A percentile compares a stretch with the other conserved stretches of the same genome.
These are phyloP conservation scores for Platyrinchus mystaceus DNA, from an alignment of 2,797 vertebrate species.

Conservation along the genomic window DNA sequence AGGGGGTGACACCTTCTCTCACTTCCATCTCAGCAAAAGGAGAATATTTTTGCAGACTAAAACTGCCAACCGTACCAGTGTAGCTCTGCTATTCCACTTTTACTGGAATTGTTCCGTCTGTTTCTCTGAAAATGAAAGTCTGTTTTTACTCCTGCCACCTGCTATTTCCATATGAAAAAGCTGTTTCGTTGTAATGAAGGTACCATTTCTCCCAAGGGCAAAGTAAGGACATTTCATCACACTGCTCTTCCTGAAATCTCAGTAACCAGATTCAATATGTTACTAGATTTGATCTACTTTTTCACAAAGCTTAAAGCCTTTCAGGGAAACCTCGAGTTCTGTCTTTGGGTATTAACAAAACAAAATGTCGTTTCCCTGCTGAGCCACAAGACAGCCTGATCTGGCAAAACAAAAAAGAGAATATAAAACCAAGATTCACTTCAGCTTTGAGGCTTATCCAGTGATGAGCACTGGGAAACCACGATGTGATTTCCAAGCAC, in stretches of 20 bases:
- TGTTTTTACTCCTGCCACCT: slow-evolving; percentile 56
- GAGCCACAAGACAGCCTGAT: neutral
- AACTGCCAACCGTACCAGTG: neutral
- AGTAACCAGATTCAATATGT: neutral
- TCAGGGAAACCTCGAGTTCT: neutral
- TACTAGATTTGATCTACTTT: slow-evolving; percentile 5
- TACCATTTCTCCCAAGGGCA: slow-evolving; percentile 25
- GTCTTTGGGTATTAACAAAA: slow-evolving; percentile 13
- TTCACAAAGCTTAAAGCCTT: neutral
- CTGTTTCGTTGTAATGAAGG: slow-evolving; percentile 16
- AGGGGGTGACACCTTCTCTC: neutral
- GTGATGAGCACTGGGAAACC: neutral
- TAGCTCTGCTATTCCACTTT: slow-evolving; percentile 16
- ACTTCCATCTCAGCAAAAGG: neutral
- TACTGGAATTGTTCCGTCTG: slow-evolving; percentile 41
- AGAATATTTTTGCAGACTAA: neutral
- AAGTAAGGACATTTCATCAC: slow-evolving; percentile 41
- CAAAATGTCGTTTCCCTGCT: neutral
- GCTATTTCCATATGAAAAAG: slow-evolving; percentile 54
- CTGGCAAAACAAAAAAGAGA: neutral
- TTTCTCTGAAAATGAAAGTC: slow-evolving; percentile 49
- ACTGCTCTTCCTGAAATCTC: neutral
- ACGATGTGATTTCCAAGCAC: neutral
- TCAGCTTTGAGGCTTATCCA: neutral
- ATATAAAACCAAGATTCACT: neutral